These are phyloP conservation scores for Tangara arthus DNA, from an alignment of 2,797 vertebrate genomes.

Conservation along the genomic window DNA sequence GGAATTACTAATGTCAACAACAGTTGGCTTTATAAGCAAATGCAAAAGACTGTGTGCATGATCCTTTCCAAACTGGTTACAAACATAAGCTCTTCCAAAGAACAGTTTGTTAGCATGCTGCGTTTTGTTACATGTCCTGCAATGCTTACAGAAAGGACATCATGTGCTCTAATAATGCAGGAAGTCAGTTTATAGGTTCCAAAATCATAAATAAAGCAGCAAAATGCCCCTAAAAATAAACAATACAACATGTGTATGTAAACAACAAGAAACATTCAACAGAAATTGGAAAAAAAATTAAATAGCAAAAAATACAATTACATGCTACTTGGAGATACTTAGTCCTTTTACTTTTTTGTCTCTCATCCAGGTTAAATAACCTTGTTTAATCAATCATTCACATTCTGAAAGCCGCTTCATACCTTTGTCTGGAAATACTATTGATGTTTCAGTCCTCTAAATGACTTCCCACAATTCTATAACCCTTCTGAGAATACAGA, in stretches of 20 bases:
- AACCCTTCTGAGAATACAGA: not conserved
- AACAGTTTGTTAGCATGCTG: not conserved
- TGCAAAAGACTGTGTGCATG: not conserved
- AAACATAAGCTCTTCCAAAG: not conserved
- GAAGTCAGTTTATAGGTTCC: not conserved
- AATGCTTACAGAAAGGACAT: not conserved
- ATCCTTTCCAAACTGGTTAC: not conserved
- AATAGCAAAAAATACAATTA: not conserved
- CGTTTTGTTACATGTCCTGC: not conserved
- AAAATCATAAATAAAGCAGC: not conserved
- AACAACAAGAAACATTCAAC: not conserved
- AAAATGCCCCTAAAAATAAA: not conserved
- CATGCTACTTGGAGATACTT: not conserved
- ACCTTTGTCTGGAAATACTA: not conserved
- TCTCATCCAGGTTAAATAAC: not conserved
- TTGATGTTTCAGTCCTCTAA: not conserved
- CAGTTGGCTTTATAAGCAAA: not conserved
- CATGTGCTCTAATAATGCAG: not conserved
- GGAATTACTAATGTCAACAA: constrained; percentile 18
- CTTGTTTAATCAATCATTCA: not conserved
- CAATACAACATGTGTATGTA: not conserved
- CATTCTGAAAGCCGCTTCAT: not conserved
- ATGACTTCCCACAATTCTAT: not conserved
- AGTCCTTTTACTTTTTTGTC: not conserved
- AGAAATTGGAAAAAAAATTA: not conserved